Evolutionary conservation across 2,113 vertebrate species (phyloP).

Genomic region (Daphoenositta chrysoptera): DNA sequence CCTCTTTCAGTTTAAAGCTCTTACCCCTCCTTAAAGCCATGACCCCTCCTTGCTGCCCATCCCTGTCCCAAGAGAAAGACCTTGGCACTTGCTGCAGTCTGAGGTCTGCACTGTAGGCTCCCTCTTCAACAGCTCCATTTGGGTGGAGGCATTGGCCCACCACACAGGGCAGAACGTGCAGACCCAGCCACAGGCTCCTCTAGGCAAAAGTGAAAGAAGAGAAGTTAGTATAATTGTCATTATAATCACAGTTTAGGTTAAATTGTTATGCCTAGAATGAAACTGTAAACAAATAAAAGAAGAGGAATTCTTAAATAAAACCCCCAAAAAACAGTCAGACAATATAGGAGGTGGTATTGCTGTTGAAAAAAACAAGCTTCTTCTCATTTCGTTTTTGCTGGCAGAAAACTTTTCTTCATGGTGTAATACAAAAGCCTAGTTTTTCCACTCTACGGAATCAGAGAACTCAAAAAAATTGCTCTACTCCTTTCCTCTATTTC

Average conservation of each 20-base stretch:
- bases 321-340: rapidly evolving
- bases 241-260: not conserved
- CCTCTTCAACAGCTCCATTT: not conserved
- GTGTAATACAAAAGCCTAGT: not conserved
- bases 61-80: not conserved
- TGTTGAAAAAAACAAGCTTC: not conserved
- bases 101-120: not conserved
- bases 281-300: not conserved
- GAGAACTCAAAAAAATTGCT: not conserved
- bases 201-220: not conserved
- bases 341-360: not conserved
- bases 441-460: not conserved
- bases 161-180: not conserved
- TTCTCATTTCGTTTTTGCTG: not conserved
- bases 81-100: not conserved
- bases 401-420: not conserved
- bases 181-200: not conserved
- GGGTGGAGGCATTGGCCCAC: not conserved
- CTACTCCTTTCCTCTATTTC: not conserved
- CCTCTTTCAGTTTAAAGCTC: not conserved
- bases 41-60: not conserved
- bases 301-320: not conserved
- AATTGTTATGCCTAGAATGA: not conserved
- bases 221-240: not conserved
- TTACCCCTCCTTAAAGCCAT: not conserved